Conservation (phyloP, 2,113 vertebrate species). For the Acanthochromis polyacanthus region DNA sequence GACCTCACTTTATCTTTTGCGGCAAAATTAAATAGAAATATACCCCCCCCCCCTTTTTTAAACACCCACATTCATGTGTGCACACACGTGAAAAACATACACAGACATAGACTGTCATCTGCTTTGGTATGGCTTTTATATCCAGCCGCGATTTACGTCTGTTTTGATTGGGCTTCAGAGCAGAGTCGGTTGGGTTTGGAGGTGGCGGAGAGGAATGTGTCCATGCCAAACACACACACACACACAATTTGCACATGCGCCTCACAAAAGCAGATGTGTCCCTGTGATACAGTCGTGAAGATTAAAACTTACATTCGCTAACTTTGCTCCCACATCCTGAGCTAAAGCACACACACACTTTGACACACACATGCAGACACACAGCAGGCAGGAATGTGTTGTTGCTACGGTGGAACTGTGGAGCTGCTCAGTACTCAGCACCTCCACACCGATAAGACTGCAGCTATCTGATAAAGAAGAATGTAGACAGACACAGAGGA, state of each 20-base stretch:
- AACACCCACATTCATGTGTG: neutral
- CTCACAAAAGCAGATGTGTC: slow-evolving; percentile 30
- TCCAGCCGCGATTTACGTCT: slow-evolving; percentile 65
- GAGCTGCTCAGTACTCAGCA: slow-evolving; percentile 53
- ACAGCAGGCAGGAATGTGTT: slow-evolving; percentile 71
- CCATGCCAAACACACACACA: slow-evolving; percentile 23
- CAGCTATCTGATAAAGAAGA: slow-evolving; percentile 61
- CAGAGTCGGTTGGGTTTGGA: slow-evolving; percentile 58
- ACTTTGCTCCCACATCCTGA: slow-evolving; percentile 28
- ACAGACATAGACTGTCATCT: slow-evolving; percentile 40
- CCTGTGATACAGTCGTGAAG: neutral
- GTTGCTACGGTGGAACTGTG: slow-evolving; percentile 59
- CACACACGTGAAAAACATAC: slow-evolving; percentile 14
- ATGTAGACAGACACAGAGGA: slow-evolving; percentile 46
- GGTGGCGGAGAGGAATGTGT: slow-evolving; percentile 73
- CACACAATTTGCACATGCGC: slow-evolving; percentile 31
- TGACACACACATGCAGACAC: slow-evolving; percentile 21
- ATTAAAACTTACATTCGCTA: slow-evolving; percentile 34
- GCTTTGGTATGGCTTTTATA: slow-evolving; percentile 60
- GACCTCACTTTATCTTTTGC: slow-evolving; percentile 10
- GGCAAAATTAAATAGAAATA: slow-evolving; percentile 22
- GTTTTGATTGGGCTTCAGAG: slow-evolving; percentile 71
- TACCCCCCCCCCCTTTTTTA: slow-evolving; percentile 15
- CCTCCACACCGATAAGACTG: slow-evolving; percentile 66
- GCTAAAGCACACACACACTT: slow-evolving; percentile 23